Evolutionary conservation across 2,113 vertebrate genomes (phyloP).

Genomic region (Vulpes vulpes): DNA sequence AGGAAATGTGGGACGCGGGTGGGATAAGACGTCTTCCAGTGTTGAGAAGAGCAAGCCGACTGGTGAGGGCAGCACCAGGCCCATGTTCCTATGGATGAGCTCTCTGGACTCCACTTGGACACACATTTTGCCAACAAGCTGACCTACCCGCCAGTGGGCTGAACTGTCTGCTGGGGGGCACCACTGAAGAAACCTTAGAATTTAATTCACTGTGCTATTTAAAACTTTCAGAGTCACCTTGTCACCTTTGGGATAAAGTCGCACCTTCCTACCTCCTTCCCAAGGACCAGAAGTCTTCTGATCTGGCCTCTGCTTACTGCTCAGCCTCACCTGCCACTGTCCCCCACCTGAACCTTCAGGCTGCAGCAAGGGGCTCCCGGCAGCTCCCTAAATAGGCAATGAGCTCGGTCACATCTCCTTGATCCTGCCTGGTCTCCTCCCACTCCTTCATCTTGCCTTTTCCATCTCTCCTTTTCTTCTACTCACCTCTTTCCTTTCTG

Average conservation of each 20-base stretch:
- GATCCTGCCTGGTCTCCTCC: neutral
- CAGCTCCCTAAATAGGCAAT: neutral
- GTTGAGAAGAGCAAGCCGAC: neutral
- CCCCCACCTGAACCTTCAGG: neutral
- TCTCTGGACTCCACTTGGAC: neutral
- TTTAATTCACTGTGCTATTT: neutral
- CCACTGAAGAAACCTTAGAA: neutral
- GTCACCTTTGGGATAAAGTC: neutral
- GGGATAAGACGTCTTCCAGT: neutral
- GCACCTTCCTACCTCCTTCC: neutral
- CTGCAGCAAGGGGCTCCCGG: neutral
- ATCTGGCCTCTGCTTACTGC: neutral
- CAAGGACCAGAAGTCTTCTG: neutral
- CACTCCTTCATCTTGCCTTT: fast-evolving
- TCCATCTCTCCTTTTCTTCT: neutral
- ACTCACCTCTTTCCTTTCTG: neutral
- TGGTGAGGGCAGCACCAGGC: neutral
- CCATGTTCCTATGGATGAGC: fast-evolving
- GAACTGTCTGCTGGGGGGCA: too few species aligned
- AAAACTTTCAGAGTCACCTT: neutral
- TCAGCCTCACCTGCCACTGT: neutral
- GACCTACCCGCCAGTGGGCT: neutral
- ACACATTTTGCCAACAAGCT: neutral
- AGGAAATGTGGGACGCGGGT: fast-evolving
- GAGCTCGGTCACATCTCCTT: neutral